Evolutionary conservation across 2,797 vertebrate species (phyloP).

Genomic region (Lutjanus campechanus): DNA sequence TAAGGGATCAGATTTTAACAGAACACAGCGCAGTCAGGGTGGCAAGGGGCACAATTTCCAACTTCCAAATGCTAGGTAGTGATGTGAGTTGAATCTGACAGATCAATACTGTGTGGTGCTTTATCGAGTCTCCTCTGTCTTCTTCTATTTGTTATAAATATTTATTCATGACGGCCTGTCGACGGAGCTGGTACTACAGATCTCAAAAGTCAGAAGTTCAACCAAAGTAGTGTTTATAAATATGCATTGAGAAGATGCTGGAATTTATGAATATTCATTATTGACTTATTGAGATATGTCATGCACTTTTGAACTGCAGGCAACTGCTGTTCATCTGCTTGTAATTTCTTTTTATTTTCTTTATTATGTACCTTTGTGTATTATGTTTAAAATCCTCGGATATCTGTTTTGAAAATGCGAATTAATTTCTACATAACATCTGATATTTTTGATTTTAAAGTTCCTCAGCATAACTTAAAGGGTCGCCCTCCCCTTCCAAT

Average conservation of each 20-base stretch:
- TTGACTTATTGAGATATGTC: slow-evolving; percentile 34
- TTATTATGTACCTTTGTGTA: neutral
- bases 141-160: slow-evolving; percentile 59
- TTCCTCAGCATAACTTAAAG: neutral
- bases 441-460: too few species aligned
- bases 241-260: slow-evolving; percentile 42
- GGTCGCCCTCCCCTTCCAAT: too few species aligned
- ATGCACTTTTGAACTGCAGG: slow-evolving; percentile 36
- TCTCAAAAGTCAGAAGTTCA: slow-evolving; percentile 53
- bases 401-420: neutral
- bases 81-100: slow-evolving; percentile 42
- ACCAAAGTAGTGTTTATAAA: slow-evolving; percentile 47
- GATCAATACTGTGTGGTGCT: slow-evolving; percentile 52
- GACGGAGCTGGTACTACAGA: slow-evolving; percentile 3
- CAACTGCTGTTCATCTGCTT: neutral
- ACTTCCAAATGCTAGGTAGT: slow-evolving; percentile 35
- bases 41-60: slow-evolving; percentile 41
- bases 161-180: slow-evolving; percentile 45
- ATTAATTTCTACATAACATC: neutral
- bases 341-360: slow-evolving; percentile 23
- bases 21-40: slow-evolving; percentile 30
- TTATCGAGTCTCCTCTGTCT: slow-evolving; percentile 45
- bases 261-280: slow-evolving; percentile 63
- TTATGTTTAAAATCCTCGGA: neutral
- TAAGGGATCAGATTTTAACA: slow-evolving; percentile 48